Percentiles rank a stretch among this genome's conserved stretches.
Conservation (phyloP, 1,140 invertebrate genomes). For the Diorhabda elongata region DNA sequence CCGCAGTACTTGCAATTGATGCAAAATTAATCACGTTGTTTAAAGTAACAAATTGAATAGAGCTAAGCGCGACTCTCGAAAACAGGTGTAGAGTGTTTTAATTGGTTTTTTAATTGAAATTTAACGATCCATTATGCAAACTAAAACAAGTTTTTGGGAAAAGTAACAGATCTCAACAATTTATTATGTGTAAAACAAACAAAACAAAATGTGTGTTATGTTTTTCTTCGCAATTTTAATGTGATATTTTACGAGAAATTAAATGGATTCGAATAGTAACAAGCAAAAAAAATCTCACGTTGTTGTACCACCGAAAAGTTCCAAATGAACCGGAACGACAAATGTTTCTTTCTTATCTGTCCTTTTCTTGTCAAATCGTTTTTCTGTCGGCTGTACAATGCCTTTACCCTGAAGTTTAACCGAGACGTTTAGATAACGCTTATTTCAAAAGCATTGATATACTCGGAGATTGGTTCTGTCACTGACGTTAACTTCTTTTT, state of each 20-base stretch:
- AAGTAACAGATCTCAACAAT: neutral
- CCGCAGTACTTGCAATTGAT: neutral
- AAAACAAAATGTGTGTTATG: neutral
- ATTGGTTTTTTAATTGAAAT: slow-evolving; percentile 3
- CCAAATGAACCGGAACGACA: slow-evolving; percentile 1
- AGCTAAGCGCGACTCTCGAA: neutral
- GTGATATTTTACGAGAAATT: neutral
- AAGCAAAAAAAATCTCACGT: too few species aligned
- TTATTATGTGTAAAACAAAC: slow-evolving; percentile 1
- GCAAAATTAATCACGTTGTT: neutral
- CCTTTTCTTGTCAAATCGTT: neutral
- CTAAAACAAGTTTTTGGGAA: neutral
- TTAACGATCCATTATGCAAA: slow-evolving; percentile 2
- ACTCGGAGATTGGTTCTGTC: neutral
- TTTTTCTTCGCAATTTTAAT: neutral
- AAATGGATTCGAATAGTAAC: too few species aligned
- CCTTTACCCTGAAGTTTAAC: neutral
- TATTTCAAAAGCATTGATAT: slow-evolving; percentile 1
- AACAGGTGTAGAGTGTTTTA: slow-evolving; percentile 2
- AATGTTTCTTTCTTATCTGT: slow-evolving; percentile 3
- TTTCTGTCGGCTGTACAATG: neutral
- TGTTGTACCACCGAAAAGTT: neutral
- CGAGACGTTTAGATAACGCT: neutral
- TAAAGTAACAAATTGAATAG: slow-evolving; percentile 1
- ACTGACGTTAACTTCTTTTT: neutral